Conservation (phyloP, 2,888 invertebrate species). For the Sarcophaga caerulescens region DNA sequence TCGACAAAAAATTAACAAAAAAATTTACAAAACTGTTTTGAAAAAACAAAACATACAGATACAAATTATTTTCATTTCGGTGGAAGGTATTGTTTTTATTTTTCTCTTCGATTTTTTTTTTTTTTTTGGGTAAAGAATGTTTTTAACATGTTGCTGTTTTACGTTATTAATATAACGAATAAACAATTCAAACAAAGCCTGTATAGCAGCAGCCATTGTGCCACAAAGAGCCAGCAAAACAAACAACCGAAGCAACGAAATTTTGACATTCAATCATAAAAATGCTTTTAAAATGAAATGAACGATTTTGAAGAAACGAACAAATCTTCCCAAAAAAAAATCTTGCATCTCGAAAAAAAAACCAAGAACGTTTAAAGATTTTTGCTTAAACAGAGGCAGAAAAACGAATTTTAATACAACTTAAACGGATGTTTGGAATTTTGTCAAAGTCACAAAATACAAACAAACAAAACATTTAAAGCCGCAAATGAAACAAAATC, state of each 20-base stretch:
- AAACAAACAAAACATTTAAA: slow-evolving; percentile 56
- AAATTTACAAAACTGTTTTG: slow-evolving; percentile 5
- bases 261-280: slow-evolving; percentile 69
- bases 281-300: slow-evolving; percentile 55
- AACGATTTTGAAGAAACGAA: neutral
- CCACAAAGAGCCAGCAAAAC: neutral
- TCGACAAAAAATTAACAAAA: neutral
- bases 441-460: slow-evolving; percentile 56
- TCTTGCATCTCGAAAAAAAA: neutral
- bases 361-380: slow-evolving; percentile 17
- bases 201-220: neutral
- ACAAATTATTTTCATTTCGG: slow-evolving; percentile 34
- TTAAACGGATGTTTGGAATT: slow-evolving; percentile 70
- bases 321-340: slow-evolving; percentile 6
- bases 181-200: neutral
- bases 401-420: slow-evolving; percentile 56
- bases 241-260: slow-evolving; percentile 31
- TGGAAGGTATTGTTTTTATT: slow-evolving; percentile 8
- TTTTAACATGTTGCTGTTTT: slow-evolving; percentile 54
- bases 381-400: slow-evolving; percentile 29
- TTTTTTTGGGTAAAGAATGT: slow-evolving; percentile 53
- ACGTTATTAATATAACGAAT: slow-evolving; percentile 1
- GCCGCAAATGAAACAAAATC: slow-evolving; percentile 67
- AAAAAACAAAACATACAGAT: slow-evolving; percentile 42
- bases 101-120: neutral